Base-by-base conservation (phyloP, 2,888 invertebrate species). In the Diplazon laetatorius region DNA sequence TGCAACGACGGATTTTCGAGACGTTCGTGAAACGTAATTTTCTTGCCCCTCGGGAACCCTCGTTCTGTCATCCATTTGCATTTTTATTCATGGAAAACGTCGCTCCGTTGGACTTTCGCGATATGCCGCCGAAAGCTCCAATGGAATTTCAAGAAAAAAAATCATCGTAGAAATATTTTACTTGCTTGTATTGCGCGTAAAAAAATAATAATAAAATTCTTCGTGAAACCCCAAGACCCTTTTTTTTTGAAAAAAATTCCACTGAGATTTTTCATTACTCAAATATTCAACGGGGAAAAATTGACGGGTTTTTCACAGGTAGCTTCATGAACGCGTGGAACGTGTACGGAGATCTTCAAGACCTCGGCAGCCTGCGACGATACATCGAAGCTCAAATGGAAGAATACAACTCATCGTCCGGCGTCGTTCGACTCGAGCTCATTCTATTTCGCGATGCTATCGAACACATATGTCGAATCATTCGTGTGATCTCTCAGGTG, bases 361-460 rank as follows among this genome's bases (percentile, higher is more conserved):
- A 96, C 84, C 91, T 94, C 0, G 92, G 89, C 0, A 93, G 92
- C 0, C 88, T 95, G 42, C 93, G 94, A 42, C 82, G 72, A 52
- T 92, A 92, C 85, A 93, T 95, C 85, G 82, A 92, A 39, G 91
- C 91, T 59, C 93, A 94, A 84, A 92, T 97, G 92, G 94, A 94
- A 57, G 96, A 96, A 85, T 96, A 97, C 91, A 97, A 97, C 91
- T 93, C 93, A 59, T 93, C 94, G 9, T 95, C 96, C 0, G 96
- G 97, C 0, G 95, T 95, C 22, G 93, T 96, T 2, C 93, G 94
- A 84, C 94, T 97, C 94, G 95, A 97, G 89, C 91, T 97, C 76
- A 97, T 97, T 5, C 93, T 97, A 76, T 97, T 97, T 91, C 94
- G 94, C 84, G 97, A 97, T 87, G 97, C 97, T 9, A 95, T 97